phyloP scores from a whole-genome alignment of 2,888 invertebrate genomes.

The Ecdyonurus torrentis region DNA sequence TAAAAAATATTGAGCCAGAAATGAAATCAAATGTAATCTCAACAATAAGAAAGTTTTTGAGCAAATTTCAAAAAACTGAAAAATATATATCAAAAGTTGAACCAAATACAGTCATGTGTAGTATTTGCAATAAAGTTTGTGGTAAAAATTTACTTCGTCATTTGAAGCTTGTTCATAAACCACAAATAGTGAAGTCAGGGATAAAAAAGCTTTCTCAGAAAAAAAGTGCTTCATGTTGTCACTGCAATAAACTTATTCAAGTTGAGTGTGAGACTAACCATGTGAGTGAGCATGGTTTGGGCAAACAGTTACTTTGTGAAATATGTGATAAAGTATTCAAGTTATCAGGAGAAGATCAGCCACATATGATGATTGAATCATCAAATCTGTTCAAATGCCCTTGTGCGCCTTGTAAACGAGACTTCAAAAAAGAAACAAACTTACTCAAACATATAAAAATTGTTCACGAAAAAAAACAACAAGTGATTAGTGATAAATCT shows the following conservation, averaged over 20 bases:
- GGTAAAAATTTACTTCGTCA: not conserved
- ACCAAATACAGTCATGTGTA: too few species aligned
- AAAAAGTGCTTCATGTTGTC: not conserved
- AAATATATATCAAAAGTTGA: too few species aligned
- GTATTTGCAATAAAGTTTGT: not conserved
- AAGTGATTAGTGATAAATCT: not conserved
- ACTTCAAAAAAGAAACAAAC: not conserved
- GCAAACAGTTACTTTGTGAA: not conserved
- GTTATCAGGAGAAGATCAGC: not conserved
- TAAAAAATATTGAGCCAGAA: not conserved
- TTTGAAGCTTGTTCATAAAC: not conserved
- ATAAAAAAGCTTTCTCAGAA: not conserved
- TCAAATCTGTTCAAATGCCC: not conserved
- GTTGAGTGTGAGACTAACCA: not conserved
- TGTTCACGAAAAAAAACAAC: not conserved
- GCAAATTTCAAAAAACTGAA: not conserved
- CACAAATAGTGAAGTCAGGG: not conserved
- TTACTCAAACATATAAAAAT: not conserved
- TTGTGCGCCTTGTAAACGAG: not conserved
- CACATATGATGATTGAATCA: not conserved
- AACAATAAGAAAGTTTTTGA: not conserved
- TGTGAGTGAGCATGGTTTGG: not conserved
- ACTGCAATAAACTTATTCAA: not conserved
- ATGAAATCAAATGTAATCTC: not conserved
- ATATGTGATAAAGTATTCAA: not conserved